Conservation (phyloP, 1,140 invertebrate genomes). For the Coenobita brevimanus region DNA sequence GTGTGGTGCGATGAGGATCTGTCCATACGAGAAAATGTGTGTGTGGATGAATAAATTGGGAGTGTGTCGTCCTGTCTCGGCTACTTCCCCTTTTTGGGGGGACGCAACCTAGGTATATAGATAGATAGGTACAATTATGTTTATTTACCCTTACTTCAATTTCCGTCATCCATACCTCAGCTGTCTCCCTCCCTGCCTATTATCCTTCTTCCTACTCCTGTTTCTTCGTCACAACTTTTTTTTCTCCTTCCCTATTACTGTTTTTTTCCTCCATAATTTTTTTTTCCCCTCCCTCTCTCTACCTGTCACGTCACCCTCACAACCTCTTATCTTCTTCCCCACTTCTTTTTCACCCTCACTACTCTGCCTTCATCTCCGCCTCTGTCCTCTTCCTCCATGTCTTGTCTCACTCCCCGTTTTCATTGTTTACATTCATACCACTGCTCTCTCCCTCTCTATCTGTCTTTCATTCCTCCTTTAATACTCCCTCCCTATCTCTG, state of each 20-base stretch:
- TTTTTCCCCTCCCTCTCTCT: not conserved
- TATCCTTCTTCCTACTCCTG: not conserved
- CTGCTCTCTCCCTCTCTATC: not conserved
- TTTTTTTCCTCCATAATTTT: not conserved
- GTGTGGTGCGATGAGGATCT: too few relatives aligned
- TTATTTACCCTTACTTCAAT: too few relatives aligned
- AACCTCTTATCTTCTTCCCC: too few relatives aligned
- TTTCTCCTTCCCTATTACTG: not conserved
- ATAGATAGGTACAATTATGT: too few relatives aligned
- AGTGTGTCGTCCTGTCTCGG: too few relatives aligned
- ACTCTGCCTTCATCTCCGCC: not conserved
- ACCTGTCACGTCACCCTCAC: too few relatives aligned
- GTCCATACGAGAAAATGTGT: too few relatives aligned
- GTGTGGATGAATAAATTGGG: too few relatives aligned
- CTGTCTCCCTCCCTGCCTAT: not conserved
- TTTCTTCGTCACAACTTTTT: too few relatives aligned
- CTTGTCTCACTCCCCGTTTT: not conserved
- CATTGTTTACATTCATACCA: not conserved
- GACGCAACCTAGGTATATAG: too few relatives aligned
- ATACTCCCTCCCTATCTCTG: not conserved
- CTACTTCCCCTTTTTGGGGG: too few relatives aligned
- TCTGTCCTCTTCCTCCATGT: not conserved
- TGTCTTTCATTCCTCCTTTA: not conserved
- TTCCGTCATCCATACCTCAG: not conserved
- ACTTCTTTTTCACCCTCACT: not conserved